Evolutionary conservation across 2,113 vertebrate genomes (phyloP).

Genomic region (Aleadryas rufinucha): DNA sequence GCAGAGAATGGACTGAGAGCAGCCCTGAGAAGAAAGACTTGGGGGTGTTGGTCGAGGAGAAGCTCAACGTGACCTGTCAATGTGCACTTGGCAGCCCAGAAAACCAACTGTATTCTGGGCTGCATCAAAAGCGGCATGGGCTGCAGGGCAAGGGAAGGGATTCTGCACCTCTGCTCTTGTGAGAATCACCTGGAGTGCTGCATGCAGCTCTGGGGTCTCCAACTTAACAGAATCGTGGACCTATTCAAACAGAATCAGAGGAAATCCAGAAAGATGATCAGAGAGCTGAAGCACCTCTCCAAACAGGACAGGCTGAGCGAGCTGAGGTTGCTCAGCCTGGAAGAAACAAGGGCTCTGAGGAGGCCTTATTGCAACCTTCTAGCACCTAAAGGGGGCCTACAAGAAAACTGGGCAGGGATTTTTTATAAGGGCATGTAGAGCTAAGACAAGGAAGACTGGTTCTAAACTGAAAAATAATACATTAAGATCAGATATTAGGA

Average conservation of each 20-base stretch:
- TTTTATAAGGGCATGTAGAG: neutral
- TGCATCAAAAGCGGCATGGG: neutral
- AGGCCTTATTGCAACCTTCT: neutral
- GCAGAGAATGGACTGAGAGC: neutral
- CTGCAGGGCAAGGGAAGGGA: neutral
- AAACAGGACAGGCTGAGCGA: neutral
- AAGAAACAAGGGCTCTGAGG: neutral
- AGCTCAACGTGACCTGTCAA: neutral
- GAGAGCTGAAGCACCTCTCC: neutral
- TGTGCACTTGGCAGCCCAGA: neutral
- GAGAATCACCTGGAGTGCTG: neutral
- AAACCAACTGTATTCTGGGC: neutral
- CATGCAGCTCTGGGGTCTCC: neutral
- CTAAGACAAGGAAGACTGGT: neutral
- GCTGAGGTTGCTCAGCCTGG: neutral
- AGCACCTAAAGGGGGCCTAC: neutral
- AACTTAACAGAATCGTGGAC: neutral
- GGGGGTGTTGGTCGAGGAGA: neutral
- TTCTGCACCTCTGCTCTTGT: neutral
- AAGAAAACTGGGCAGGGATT: neutral
- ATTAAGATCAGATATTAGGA: neutral
- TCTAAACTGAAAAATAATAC: neutral
- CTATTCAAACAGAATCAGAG: neutral
- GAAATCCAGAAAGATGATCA: neutral
- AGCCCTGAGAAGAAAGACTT: neutral